Conservation (phyloP, 1,140 invertebrate species). For the Caerostris darwini region DNA sequence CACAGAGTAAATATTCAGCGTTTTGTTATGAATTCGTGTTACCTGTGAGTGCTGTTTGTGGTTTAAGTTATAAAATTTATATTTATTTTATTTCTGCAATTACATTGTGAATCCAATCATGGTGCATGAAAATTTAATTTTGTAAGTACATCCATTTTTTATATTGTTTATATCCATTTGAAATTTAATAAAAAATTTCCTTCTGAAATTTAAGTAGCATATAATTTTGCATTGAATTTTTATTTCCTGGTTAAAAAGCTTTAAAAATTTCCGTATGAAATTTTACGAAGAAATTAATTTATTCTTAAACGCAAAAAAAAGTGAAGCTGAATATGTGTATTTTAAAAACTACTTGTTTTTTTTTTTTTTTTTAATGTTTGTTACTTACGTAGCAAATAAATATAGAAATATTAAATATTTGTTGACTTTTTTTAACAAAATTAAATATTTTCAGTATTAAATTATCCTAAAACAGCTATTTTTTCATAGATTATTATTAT, state of each 20-base stretch:
- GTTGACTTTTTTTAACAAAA: no score
- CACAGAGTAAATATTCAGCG: background rate
- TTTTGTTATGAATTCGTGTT: background rate
- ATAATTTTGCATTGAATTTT: background rate
- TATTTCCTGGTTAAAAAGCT: background rate
- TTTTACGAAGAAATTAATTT: background rate
- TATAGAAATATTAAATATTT: no score
- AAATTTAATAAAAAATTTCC: slow-evolving; percentile 72
- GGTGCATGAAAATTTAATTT: slow-evolving; percentile 85
- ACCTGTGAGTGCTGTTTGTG: background rate
- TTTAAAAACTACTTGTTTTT: no score
- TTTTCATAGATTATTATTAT: no score
- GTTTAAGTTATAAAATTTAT: background rate
- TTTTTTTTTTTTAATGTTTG: no score
- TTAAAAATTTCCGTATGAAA: background rate
- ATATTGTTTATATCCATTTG: background rate
- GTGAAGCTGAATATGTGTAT: no score
- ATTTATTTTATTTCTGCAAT: background rate
- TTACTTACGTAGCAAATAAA: no score
- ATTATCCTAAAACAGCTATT: no score
- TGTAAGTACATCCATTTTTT: slow-evolving; percentile 83
- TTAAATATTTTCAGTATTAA: no score
- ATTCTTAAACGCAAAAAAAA: no score
- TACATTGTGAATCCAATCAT: slow-evolving; percentile 71
- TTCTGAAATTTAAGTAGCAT: slow-evolving; percentile 22